A percentile compares a stretch with the other conserved stretches of the same genome.
Conservation (phyloP, 2,888 invertebrate genomes). For the Lochmaea crataegi region DNA sequence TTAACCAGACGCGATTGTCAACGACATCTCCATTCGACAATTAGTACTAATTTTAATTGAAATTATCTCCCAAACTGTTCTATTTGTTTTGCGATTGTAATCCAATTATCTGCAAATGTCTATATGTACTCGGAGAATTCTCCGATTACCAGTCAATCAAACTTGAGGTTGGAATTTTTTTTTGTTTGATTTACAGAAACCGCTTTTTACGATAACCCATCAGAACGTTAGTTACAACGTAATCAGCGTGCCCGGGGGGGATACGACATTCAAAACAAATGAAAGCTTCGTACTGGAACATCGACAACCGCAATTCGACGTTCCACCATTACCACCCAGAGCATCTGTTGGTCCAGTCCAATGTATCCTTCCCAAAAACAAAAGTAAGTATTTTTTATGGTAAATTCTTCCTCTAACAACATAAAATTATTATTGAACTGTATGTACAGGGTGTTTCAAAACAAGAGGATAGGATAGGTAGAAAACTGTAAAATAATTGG, state of each 20-base stretch:
- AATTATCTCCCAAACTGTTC: too few relatives aligned
- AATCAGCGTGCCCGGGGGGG: slow-evolving; percentile 27
- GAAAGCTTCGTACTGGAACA: slow-evolving; percentile 32
- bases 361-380: slow-evolving; percentile 8
- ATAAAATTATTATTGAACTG: too few relatives aligned
- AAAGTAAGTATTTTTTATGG: slow-evolving; percentile 6
- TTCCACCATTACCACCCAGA: slow-evolving; percentile 60
- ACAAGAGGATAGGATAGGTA: too few relatives aligned
- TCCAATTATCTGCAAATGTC: neutral
- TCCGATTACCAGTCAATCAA: neutral
- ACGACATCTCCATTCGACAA: too few relatives aligned
- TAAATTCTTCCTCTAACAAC: too few relatives aligned
- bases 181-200: slow-evolving; percentile 49
- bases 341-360: slow-evolving; percentile 14
- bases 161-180: neutral
- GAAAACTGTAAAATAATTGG: too few relatives aligned
- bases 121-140: neutral
- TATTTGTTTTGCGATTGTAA: neutral
- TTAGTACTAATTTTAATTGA: too few relatives aligned
- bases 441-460: too few relatives aligned
- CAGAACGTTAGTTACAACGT: slow-evolving; percentile 36
- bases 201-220: slow-evolving; percentile 51
- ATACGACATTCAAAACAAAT: slow-evolving; percentile 21
- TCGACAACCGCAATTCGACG: slow-evolving; percentile 40
- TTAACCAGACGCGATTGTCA: too few relatives aligned